Evolutionary conservation across 2,888 invertebrate species (phyloP).

Genomic region (Drosophila kanekoi): DNA sequence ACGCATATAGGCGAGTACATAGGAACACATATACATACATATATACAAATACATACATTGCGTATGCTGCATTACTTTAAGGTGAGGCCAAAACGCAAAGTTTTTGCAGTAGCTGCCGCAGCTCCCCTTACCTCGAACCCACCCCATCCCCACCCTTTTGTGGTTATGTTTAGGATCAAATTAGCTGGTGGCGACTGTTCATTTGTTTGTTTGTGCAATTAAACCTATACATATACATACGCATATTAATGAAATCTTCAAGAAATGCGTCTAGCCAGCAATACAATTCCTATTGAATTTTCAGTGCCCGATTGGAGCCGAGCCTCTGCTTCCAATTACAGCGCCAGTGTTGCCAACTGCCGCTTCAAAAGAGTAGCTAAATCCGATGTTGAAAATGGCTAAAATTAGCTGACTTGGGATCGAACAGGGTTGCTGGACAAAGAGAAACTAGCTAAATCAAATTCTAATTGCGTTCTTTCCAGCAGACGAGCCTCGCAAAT

Average conservation of each 20-base stretch:
- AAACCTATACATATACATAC: neutral
- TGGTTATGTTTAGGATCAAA: slow-evolving; percentile 69
- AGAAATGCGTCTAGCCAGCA: slow-evolving; percentile 37
- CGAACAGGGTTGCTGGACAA: no score
- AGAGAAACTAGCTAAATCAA: no score
- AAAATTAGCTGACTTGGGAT: no score
- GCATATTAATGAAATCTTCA: slow-evolving; percentile 22
- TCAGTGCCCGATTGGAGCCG: neutral
- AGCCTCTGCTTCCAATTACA: slow-evolving; percentile 19
- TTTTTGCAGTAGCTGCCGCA: slow-evolving; percentile 41
- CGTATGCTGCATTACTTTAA: slow-evolving; percentile 60
- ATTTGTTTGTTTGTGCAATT: slow-evolving; percentile 49
- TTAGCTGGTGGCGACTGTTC: slow-evolving; percentile 48
- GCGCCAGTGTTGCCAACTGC: no score
- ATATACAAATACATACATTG: slow-evolving; percentile 20
- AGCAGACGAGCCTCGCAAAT: no score
- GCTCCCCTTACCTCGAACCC: neutral
- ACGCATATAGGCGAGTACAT: slow-evolving; percentile 20
- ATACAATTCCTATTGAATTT: slow-evolving; percentile 23
- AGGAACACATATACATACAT: slow-evolving; percentile 11
- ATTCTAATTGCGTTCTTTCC: no score
- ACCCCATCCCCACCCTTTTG: slow-evolving; percentile 35
- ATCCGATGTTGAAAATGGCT: no score
- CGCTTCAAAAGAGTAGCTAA: no score
- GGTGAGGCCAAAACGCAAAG: slow-evolving; percentile 60